Base-by-base conservation (phyloP, 2,888 invertebrate species). In the Artemia sinica region DNA sequence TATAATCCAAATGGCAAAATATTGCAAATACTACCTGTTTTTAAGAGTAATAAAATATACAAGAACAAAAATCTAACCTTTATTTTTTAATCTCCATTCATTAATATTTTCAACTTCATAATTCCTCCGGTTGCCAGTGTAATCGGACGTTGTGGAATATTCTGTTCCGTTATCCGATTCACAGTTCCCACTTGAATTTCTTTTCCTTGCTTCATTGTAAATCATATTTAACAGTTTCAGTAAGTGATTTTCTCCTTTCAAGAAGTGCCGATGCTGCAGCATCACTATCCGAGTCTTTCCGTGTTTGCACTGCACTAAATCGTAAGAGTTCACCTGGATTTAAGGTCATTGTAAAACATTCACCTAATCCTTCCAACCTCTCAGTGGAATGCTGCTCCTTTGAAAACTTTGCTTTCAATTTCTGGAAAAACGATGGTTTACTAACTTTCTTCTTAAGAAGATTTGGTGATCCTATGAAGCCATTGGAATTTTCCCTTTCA, bases 161-260 rank as follows among this genome's bases (percentile, higher is more conserved):
- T 58, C 63, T 58, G 63, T 58, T 28, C 63, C 63, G 10, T 58
- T 58, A 58, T 58, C 63, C 63, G 63, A 58, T 10, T 58, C 63
- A 8, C 9, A n/a, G 28, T 18, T 18, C 9, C 28, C 63, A 28
- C 63, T 58, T 28, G 63, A 58, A 28, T 28, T 58, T 28, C 28
- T 58, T n/a, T 58, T 58, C 1, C 63, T 58, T 28, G 63, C 8
- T 11, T 28, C 14, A 10, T 58, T 58, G 28, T 58, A 58, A 58
- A 58, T 58, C 14, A 18, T 58, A 10, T 28, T 18, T 28, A 58
- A 10, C n/a, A 58, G 63, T n/a, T n/a, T 10, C 28, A 9, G 63
- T 58, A 8, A 58, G 63, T 8, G 63, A 58, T 2, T 28, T 58
- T 10, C 63, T n/a, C 14, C 63, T n/a, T 28, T 58, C 63, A 58